Percentiles rank a stretch among this genome's conserved stretches.
Evolutionary conservation across 1,140 invertebrate genomes (phyloP).

Genomic region (Hormaphis cornu): DNA sequence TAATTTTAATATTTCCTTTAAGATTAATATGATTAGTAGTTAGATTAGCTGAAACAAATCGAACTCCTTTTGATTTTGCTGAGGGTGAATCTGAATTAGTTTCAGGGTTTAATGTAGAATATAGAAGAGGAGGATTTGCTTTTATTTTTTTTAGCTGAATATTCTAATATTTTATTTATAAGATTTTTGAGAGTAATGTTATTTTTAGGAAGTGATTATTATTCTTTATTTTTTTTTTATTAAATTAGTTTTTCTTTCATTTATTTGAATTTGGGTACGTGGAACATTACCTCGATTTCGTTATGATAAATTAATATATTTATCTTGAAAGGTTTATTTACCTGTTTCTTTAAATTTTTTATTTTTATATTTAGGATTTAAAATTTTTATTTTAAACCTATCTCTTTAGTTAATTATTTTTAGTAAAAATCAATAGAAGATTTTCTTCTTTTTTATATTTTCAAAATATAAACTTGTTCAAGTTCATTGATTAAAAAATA

Average conservation of each 20-base stretch:
- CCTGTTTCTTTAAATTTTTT: conserved; percentile 47
- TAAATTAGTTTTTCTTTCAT: conserved; percentile 45
- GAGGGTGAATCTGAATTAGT: conserved; percentile 65
- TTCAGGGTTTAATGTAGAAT: conserved; percentile 66
- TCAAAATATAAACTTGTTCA: conserved; percentile 46
- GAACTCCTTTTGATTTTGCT: conserved; percentile 66
- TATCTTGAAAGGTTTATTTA: conserved; percentile 49
- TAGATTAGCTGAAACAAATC: conserved; percentile 57
- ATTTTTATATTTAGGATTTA: conserved; percentile 43
- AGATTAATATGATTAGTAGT: not conserved
- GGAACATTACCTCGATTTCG: conserved; percentile 49
- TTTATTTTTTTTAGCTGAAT: conserved; percentile 58
- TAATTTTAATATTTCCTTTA: not conserved
- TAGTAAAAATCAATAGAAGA: conserved; percentile 39
- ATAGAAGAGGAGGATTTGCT: conserved; percentile 55
- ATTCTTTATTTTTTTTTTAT: conserved; percentile 43
- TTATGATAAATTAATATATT: conserved; percentile 54
- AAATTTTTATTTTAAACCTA: conserved; percentile 38
- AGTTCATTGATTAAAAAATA: conserved; percentile 42
- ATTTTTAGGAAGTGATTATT: conserved; percentile 30
- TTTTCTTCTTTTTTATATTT: conserved; percentile 50
- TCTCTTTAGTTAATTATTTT: conserved; percentile 32
- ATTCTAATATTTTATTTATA: conserved; percentile 49
- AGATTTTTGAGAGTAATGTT: conserved; percentile 42
- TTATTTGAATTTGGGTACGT: conserved; percentile 51